These are phyloP conservation scores for Lordiphosa mommai DNA, from an alignment of 1,140 invertebrate genomes.

Conservation along the genomic window DNA sequence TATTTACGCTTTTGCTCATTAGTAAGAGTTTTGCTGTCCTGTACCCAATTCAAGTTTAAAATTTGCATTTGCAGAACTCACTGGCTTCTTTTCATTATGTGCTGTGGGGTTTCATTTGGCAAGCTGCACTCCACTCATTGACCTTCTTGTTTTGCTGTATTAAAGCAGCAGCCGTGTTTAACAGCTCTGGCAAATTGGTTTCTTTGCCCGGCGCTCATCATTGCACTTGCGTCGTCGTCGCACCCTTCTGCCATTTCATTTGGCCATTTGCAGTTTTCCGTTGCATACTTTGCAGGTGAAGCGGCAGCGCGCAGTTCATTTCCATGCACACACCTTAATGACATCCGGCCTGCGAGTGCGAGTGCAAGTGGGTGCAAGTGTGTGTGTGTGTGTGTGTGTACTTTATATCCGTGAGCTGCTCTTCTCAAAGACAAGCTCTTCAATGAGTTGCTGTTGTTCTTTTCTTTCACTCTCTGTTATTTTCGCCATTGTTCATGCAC, in stretches of 20 bases:
- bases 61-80: too few relatives aligned
- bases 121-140: conserved; percentile 22
- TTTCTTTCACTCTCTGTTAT: conserved; percentile 25
- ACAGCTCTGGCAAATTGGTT: conserved; percentile 64
- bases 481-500: conserved; percentile 65
- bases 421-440: conserved; percentile 27
- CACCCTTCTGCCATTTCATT: conserved; percentile 24
- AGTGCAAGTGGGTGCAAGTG: conserved; percentile 14
- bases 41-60: too few relatives aligned
- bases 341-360: conserved; percentile 44
- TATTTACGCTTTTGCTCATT: too few relatives aligned
- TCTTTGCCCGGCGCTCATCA: conserved; percentile 45
- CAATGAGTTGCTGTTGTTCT: conserved; percentile 32
- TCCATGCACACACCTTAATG: conserved; percentile 55
- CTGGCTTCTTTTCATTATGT: conserved; percentile 1
- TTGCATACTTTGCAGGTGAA: conserved; percentile 47
- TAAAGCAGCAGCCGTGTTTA: conserved; percentile 45
- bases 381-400: conserved; percentile 18
- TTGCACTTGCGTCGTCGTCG: neutral
- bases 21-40: too few relatives aligned
- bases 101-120: conserved; percentile 25
- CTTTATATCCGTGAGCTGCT: conserved; percentile 1
- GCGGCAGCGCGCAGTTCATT: conserved; percentile 51
- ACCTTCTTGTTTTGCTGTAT: conserved; percentile 43
- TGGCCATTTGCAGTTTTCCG: conserved; percentile 42